A percentile compares a stretch with the other conserved stretches of the same genome.
These are phyloP conservation scores for Tryphoninae sp. DNA, from an alignment of 2,888 invertebrate species.

Conservation along the genomic window DNA sequence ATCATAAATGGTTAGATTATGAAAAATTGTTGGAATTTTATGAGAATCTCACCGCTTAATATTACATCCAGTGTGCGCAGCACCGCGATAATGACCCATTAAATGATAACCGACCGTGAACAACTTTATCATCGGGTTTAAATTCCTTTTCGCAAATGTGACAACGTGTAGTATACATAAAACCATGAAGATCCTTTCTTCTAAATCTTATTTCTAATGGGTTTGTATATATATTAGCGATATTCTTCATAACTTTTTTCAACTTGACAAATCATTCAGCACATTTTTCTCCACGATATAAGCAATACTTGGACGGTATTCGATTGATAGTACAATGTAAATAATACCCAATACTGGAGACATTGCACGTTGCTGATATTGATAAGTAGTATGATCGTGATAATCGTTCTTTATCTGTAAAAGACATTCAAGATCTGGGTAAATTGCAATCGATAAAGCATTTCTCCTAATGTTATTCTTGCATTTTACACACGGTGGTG, in stretches of 20 bases:
- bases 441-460: slow-evolving; percentile 11
- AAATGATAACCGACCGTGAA: slow-evolving; percentile 39
- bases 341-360: slow-evolving; percentile 35
- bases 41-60: slow-evolving; percentile 5
- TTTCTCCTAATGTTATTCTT: neutral
- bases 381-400: neutral
- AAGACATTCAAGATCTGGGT: slow-evolving; percentile 37
- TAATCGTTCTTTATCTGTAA: neutral
- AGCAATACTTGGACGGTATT: slow-evolving; percentile 1
- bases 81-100: neutral
- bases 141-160: slow-evolving; percentile 23
- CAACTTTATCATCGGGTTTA: neutral
- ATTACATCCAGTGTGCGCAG: slow-evolving; percentile 15
- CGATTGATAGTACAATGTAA: slow-evolving; percentile 33
- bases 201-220: neutral
- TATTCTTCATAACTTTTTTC: neutral
- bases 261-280: slow-evolving; percentile 35
- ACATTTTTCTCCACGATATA: slow-evolving; percentile 32
- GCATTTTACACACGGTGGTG: slow-evolving; percentile 7
- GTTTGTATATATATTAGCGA: neutral
- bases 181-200: neutral
- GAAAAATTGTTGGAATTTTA: slow-evolving; percentile 26
- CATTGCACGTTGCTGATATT: slow-evolving; percentile 40
- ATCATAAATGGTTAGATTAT: slow-evolving; percentile 36
- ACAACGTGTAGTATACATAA: slow-evolving; percentile 4